Percentiles rank a stretch among this genome's conserved stretches.
These are phyloP conservation scores for Meteorus cinctellus DNA, from an alignment of 2,888 invertebrate species.

Conservation along the genomic window DNA sequence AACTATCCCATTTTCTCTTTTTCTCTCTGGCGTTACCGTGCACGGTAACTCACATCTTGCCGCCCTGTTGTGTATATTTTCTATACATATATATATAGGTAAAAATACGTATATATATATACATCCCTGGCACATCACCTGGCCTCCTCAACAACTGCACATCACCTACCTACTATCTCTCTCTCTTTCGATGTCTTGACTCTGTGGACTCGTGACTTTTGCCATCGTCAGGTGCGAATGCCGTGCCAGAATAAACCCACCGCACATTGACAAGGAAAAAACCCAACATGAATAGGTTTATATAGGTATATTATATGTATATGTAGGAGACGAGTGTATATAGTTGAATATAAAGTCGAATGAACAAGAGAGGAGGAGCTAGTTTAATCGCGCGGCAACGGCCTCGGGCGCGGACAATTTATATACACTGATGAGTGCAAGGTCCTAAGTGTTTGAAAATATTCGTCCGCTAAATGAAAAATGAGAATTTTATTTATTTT, in stretches of 20 bases:
- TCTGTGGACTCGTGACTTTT: conserved; percentile 19
- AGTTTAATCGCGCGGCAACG: conserved; percentile 45
- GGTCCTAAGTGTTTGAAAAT: conserved; percentile 39
- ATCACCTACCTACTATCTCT: conserved; percentile 11
- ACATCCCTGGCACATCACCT: conserved; percentile 40
- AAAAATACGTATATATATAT: not conserved
- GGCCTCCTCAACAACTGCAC: conserved; percentile 35
- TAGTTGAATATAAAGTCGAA: conserved; percentile 9
- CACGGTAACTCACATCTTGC: conserved; percentile 39
- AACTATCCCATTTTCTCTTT: conserved; percentile 10
- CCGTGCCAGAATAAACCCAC: conserved; percentile 33
- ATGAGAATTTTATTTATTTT: not conserved
- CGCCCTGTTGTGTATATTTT: not conserved
- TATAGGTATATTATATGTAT: conserved; percentile 15
- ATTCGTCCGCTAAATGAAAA: not conserved
- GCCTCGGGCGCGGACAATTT: conserved; percentile 51
- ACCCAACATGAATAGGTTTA: conserved; percentile 7
- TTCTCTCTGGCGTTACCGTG: not conserved
- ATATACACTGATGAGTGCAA: conserved; percentile 47
- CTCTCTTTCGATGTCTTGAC: not conserved
- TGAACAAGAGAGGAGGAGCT: conserved; percentile 25
- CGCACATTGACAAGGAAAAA: conserved; percentile 27
- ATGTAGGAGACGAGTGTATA: conserved; percentile 12
- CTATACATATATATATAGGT: not conserved
- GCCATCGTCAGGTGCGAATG: conserved; percentile 42